Evolutionary conservation across 2,888 invertebrate genomes (phyloP).

Genomic region (Galerucella calmariensis): DNA sequence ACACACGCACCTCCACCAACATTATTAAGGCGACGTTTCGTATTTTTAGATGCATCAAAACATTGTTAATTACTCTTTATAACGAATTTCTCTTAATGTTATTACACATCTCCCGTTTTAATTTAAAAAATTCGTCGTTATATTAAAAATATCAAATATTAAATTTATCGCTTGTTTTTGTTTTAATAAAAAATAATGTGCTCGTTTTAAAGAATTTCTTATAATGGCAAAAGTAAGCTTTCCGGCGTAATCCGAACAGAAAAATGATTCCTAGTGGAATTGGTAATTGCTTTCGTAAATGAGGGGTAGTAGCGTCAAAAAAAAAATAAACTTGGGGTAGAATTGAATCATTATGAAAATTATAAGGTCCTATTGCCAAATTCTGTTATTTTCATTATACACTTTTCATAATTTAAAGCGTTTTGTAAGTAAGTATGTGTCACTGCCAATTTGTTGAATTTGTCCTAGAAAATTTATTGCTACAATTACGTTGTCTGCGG

Average conservation of each 20-base stretch:
- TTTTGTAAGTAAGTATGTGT: no score
- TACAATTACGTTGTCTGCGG: no score
- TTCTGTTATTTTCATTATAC: no score
- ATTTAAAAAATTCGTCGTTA: not conserved
- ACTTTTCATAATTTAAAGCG: no score
- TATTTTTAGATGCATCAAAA: constrained; percentile 57
- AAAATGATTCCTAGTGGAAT: constrained; percentile 9
- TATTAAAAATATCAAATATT: constrained; percentile 1
- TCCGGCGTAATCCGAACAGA: not conserved
- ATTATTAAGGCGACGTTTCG: constrained; percentile 53
- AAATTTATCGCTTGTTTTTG: not conserved
- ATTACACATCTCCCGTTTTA: not conserved
- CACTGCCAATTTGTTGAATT: no score
- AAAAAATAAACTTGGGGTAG: not conserved
- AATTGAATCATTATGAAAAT: constrained; percentile 1
- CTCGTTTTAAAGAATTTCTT: constrained; percentile 2
- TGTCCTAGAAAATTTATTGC: no score
- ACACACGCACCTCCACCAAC: constrained; percentile 57
- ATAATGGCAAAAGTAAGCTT: not conserved
- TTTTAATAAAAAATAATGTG: constrained; percentile 4
- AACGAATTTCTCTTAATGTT: not conserved
- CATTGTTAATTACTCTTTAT: constrained; percentile 45
- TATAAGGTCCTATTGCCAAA: not conserved
- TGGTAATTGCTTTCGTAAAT: constrained; percentile 7
- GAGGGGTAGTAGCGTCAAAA: not conserved